Conservation (phyloP, 2,113 vertebrate genomes). For the Melanerpes aurifrons region DNA sequence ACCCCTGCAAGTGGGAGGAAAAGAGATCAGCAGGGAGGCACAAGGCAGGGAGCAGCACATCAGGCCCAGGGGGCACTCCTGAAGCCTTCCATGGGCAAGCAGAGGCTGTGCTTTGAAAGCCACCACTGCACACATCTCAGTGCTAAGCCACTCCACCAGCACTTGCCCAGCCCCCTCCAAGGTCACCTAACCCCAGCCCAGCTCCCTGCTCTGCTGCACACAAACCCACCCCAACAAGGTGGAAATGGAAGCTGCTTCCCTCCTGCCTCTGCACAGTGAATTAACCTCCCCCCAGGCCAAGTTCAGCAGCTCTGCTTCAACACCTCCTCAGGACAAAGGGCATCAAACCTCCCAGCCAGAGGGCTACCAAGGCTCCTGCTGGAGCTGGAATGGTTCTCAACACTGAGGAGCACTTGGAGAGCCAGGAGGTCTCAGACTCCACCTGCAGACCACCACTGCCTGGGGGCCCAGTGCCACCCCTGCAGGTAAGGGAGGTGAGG, state of each 20-base stretch:
- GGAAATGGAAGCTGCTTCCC: not conserved
- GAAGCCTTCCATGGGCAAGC: not conserved
- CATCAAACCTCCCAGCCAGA: not conserved
- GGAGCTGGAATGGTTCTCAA: not conserved
- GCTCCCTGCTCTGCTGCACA: not conserved
- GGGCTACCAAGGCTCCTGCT: not conserved
- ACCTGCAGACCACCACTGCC: not conserved
- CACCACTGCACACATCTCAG: not conserved
- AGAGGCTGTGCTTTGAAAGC: not conserved
- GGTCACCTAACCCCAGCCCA: not conserved
- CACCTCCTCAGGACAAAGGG: not conserved
- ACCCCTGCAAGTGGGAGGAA: slow-evolving; percentile 79
- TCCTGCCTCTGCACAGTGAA: not conserved
- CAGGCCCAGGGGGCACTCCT: not conserved
- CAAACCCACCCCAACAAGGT: not conserved
- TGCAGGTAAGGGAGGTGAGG: not conserved
- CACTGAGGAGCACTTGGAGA: not conserved
- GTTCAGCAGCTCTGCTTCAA: not conserved
- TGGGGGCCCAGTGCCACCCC: not conserved
- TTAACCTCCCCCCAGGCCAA: not conserved
- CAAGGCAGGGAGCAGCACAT: not conserved
- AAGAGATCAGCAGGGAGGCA: not conserved
- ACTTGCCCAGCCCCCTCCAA: not conserved
- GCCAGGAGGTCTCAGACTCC: not conserved
- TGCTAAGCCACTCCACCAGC: not conserved